Evolutionary conservation across 2,113 vertebrate species (phyloP).

Genomic region (Hippocampus guttulatus): DNA sequence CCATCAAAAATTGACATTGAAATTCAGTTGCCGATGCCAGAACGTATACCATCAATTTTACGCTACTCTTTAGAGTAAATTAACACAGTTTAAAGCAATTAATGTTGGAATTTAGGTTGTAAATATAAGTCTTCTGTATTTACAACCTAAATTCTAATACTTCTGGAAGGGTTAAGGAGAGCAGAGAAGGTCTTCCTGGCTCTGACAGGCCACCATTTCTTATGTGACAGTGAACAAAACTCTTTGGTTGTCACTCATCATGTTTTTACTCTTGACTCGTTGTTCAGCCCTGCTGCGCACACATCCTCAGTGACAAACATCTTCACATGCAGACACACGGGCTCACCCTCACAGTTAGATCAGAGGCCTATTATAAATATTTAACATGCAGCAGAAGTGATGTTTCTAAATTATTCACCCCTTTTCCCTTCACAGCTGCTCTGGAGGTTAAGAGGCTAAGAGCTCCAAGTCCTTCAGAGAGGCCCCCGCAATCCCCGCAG

Average conservation of each 20-base stretch:
- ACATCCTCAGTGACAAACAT: neutral
- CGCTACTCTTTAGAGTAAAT: too few relatives aligned
- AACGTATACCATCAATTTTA: too few relatives aligned
- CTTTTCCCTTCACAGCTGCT: conserved; percentile 47
- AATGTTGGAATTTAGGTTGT: too few relatives aligned
- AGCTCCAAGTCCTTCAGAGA: conserved; percentile 56
- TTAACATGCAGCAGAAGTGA: conserved; percentile 59
- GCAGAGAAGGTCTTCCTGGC: neutral
- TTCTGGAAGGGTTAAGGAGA: neutral
- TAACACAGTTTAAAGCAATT: too few relatives aligned
- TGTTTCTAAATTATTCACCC: conserved; percentile 67
- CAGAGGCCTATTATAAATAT: conserved; percentile 64
- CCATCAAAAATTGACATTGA: too few relatives aligned
- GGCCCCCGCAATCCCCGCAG: conserved; percentile 44
- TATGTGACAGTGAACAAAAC: neutral
- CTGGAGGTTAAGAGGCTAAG: conserved; percentile 62
- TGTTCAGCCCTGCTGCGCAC: neutral
- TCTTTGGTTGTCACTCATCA: neutral
- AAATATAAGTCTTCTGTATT: neutral
- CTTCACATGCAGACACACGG: conserved; percentile 21
- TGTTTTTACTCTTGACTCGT: neutral
- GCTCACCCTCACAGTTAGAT: conserved; percentile 57
- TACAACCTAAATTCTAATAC: too few relatives aligned
- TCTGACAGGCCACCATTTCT: neutral
- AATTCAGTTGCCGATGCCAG: too few relatives aligned